These are phyloP conservation scores for Troilus luridus DNA, from an alignment of 2,888 invertebrate species.

Conservation along the genomic window DNA sequence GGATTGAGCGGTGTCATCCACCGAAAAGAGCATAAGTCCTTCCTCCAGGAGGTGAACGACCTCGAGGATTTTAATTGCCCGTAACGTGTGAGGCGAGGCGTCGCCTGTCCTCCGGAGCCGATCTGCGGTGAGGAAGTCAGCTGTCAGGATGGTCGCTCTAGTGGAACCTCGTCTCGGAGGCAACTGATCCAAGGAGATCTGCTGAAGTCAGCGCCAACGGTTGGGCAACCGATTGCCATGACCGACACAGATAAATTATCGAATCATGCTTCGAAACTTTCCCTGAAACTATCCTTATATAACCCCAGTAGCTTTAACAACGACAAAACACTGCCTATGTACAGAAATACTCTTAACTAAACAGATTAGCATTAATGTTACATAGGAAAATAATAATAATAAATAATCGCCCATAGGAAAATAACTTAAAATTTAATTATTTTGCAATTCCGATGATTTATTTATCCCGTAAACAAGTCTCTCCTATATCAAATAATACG, in stretches of 20 bases:
- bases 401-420: no score
- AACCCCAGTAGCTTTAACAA: neutral
- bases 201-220: neutral
- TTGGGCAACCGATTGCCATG: neutral
- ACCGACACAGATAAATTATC: neutral
- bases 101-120: constrained; percentile 19
- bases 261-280: neutral
- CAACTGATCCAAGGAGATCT: neutral
- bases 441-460: no score
- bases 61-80: constrained; percentile 22
- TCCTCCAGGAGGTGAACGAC: constrained; percentile 1
- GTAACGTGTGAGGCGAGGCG: constrained; percentile 15
- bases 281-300: neutral
- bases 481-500: no score
- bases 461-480: no score
- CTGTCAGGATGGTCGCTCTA: constrained; percentile 12
- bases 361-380: no score
- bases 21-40: neutral
- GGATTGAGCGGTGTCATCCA: neutral
- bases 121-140: constrained; percentile 22
- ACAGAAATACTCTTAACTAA: no score
- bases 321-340: neutral
- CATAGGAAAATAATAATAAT: no score
- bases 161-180: neutral
- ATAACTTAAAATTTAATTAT: no score